Base-by-base conservation (phyloP, 2,113 vertebrate genomes). In the Taurulus bubalis region DNA sequence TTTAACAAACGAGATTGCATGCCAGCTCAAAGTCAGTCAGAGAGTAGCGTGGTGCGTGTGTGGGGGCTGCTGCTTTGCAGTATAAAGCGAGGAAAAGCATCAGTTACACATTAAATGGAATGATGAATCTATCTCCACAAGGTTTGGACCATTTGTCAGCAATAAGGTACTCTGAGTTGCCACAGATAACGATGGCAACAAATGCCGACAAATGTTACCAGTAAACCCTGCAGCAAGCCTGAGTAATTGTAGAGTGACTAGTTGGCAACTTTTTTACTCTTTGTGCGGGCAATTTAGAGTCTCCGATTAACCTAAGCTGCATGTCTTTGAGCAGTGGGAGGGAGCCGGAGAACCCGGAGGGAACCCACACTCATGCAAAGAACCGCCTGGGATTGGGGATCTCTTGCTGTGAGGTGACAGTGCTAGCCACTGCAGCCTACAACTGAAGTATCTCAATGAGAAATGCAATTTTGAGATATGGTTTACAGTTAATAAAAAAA, bases 21-120 rank as follows among this genome's bases (percentile, higher is more conserved):
- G 77, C 85, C 87, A 89, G 81, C 85, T 86, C 79, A 83, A 53
- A 53, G 81, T 86, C 87, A 89, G 81, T 86, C 87, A 89, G 67
- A 47, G 60, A n/a, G 16, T 32, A 49, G 67, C 55, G 77, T 60
- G 71, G 66, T 40, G 7, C 26, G 34, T 80, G 60, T 77, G 77
- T 83, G 82, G 6, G 78, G 79, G 85, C 56, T 55, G 71, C 28
- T 71, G n/a, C 68, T 79, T 83, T 83, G 71, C 10, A 76, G 79
- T 74, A 67, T 56, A 80, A 72, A 83, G 77, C 51, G 59, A 67
- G 34, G 47, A 75, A 78, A 76, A 75, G 55, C 72, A 38, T 12
- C 66, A 66, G 68, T 82, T 72, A 24, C 28, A 14, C 47, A 69
- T 85, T 77, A 70, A 69, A 34, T 53, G 22, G 75, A 84, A 82